phyloP scores from a whole-genome alignment of 1,140 invertebrate genomes.

The Megathymus violae region DNA sequence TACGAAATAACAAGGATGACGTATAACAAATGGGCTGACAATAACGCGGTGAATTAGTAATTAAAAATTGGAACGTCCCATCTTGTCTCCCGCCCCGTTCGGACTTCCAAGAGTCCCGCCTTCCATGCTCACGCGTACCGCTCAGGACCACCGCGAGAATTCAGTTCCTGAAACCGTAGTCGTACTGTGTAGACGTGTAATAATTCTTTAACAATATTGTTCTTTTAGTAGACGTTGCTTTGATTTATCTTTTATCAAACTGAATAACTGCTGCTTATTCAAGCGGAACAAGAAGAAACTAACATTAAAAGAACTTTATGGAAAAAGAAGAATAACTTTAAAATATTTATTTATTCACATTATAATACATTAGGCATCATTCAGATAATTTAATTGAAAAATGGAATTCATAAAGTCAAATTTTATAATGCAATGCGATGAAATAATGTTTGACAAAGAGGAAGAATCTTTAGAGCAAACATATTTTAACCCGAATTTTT shows the following conservation, averaged over 20 bases:
- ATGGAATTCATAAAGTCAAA: constrained; percentile 57
- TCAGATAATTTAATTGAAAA: background rate
- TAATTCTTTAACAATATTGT: background rate
- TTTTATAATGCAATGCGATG: constrained; percentile 49
- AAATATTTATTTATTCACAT: too few species aligned
- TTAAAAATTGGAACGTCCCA: constrained; percentile 21
- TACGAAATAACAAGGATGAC: too few species aligned
- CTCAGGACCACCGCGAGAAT: constrained; percentile 3
- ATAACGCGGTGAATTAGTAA: constrained; percentile 14
- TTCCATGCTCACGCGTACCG: constrained; percentile 1
- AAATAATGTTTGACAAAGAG: constrained; percentile 30
- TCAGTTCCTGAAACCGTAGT: constrained; percentile 16
- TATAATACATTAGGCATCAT: background rate
- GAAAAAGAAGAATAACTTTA: too few species aligned
- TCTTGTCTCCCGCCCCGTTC: constrained; percentile 19
- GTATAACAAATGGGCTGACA: constrained; percentile 25
- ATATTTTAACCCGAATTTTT: constrained; percentile 38
- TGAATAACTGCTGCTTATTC: too few species aligned
- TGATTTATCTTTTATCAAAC: too few species aligned
- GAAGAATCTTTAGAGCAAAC: constrained; percentile 35
- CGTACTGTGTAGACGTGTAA: constrained; percentile 14
- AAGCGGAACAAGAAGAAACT: too few species aligned
- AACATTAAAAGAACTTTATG: too few species aligned
- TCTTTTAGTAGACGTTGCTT: background rate
- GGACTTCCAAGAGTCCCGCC: constrained; percentile 18